Evolutionary conservation across 2,797 vertebrate genomes (phyloP).

Genomic region (Onychomys leucogaster): DNA sequence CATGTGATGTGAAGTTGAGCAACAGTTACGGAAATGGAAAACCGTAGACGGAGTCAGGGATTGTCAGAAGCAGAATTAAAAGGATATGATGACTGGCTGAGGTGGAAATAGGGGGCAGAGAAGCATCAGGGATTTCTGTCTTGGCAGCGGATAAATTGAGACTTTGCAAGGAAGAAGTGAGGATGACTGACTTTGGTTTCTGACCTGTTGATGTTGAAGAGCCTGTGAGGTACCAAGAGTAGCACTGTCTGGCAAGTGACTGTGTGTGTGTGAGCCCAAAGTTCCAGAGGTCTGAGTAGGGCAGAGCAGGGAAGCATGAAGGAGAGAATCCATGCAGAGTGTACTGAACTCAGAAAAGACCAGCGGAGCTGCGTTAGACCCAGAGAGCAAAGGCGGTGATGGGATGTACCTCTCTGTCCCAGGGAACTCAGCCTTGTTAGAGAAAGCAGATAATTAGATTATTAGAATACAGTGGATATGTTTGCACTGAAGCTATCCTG

Average conservation of each 20-base stretch:
- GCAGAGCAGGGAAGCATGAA: not conserved
- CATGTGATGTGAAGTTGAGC: not conserved
- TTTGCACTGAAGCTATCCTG: not conserved
- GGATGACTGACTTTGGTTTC: not conserved
- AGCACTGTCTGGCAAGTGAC: not conserved
- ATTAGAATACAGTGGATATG: not conserved
- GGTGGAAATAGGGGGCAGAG: not conserved
- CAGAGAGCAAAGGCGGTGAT: not conserved
- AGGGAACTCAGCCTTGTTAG: not conserved
- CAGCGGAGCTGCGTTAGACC: not conserved
- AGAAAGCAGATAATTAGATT: not conserved
- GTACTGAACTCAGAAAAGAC: not conserved
- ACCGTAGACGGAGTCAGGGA: not conserved
- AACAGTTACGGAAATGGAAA: not conserved
- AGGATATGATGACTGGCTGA: not conserved
- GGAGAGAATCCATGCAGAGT: not conserved
- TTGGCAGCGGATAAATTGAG: not conserved
- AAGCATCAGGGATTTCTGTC: not conserved
- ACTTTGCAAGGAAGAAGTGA: not conserved
- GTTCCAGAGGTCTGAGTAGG: not conserved
- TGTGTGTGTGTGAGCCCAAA: not conserved
- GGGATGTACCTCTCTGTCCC: not conserved
- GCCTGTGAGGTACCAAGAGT: not conserved
- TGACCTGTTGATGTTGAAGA: not conserved
- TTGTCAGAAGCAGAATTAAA: not conserved